Evolutionary conservation across 1,140 invertebrate genomes (phyloP).

Genomic region (Sesamia nonagrioides): DNA sequence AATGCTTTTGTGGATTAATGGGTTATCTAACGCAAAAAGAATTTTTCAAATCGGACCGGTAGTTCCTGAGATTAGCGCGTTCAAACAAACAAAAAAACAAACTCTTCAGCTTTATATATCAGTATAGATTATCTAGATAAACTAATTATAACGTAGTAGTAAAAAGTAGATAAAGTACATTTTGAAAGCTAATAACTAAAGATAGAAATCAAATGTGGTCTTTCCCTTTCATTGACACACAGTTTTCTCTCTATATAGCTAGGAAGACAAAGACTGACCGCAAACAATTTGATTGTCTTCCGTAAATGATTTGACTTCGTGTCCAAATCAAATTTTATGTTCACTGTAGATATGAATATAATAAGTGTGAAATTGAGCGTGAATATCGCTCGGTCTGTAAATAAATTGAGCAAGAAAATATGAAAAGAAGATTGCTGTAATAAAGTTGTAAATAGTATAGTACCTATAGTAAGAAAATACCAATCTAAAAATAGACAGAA

Average conservation of each 20-base stretch:
- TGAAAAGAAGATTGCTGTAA: background rate
- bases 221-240: background rate
- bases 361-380: background rate
- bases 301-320: constrained; percentile 3
- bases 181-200: too few species aligned
- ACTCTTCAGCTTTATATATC: too few species aligned
- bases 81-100: too few species aligned
- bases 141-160: too few species aligned
- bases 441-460: background rate
- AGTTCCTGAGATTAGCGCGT: too few species aligned
- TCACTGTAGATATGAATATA: background rate
- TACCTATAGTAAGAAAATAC: constrained; percentile 22
- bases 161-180: too few species aligned
- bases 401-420: constrained; percentile 3
- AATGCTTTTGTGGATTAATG: too few species aligned
- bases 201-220: background rate
- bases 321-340: background rate
- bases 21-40: too few species aligned
- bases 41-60: too few species aligned
- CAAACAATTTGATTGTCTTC: constrained; percentile 11
- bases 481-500: constrained; percentile 34
- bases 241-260: background rate
- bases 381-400: background rate
- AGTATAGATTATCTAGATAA: too few species aligned
- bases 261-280: background rate